phyloP scores from a whole-genome alignment of 2,888 invertebrate genomes.

The Drosophila kuntzei region DNA sequence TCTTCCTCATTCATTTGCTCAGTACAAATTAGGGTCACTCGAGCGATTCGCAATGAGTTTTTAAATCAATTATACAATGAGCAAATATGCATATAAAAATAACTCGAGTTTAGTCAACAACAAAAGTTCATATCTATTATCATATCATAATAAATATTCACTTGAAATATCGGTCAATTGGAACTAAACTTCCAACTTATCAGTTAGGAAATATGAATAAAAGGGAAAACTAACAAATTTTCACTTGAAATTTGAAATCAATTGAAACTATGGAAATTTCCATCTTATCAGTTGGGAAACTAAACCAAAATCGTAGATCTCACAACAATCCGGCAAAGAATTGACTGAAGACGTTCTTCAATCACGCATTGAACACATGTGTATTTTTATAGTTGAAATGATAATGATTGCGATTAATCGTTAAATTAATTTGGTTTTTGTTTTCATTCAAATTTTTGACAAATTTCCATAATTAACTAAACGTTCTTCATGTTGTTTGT shows the following conservation, averaged over 20 bases:
- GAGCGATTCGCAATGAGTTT: conserved; percentile 41
- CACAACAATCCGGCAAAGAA: no score
- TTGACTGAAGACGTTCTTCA: conserved; percentile 19
- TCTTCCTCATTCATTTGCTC: conserved; percentile 15
- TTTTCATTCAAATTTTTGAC: conserved; percentile 16
- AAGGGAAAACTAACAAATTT: not conserved
- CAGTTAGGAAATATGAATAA: no score
- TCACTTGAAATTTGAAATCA: conserved; percentile 1
- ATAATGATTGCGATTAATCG: conserved; percentile 31
- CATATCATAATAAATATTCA: no score
- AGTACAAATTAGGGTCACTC: conserved; percentile 62
- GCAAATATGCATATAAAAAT: conserved; percentile 3
- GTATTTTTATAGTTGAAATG: not conserved
- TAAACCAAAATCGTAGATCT: conserved; percentile 9
- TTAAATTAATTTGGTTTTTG: conserved; percentile 15
- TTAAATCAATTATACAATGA: conserved; percentile 52
- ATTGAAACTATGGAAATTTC: conserved; percentile 3
- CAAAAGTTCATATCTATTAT: conserved; percentile 3
- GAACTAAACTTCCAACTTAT: no score
- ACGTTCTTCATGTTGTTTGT: conserved; percentile 8
- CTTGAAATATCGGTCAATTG: no score
- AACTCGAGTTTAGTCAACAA: conserved; percentile 8
- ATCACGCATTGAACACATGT: conserved; percentile 62
- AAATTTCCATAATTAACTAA: conserved; percentile 24
- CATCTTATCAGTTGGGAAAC: conserved; percentile 16